phyloP scores from a whole-genome alignment of 2,888 invertebrate species.

The Nomada fabriciana region DNA sequence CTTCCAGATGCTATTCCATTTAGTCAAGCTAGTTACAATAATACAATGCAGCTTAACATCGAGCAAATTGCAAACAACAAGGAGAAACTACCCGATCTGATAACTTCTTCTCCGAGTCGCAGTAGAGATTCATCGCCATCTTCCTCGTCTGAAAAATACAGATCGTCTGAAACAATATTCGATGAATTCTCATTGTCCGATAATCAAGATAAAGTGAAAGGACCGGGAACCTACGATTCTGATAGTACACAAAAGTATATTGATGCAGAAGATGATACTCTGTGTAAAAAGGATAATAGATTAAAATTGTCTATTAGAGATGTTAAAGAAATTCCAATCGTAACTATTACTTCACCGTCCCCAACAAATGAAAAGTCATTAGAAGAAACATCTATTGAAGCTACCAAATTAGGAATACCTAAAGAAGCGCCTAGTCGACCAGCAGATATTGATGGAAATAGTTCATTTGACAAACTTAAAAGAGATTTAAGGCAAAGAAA shows the following conservation, averaged over 20 bases:
- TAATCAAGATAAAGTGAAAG: constrained; percentile 6
- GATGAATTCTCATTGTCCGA: constrained; percentile 46
- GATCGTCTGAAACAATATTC: constrained; percentile 64
- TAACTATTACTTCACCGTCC: constrained; percentile 77
- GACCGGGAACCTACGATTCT: constrained; percentile 7
- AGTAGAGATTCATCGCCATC: constrained; percentile 67
- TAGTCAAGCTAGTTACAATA: constrained; percentile 47
- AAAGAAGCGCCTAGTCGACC: constrained; percentile 44
- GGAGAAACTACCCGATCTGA: constrained; percentile 77
- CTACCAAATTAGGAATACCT: constrained; percentile 66
- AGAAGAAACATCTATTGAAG: constrained; percentile 60
- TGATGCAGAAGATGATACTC: background rate
- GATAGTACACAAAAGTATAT: background rate
- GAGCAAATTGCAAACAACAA: constrained; percentile 46
- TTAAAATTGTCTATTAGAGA: constrained; percentile 36
- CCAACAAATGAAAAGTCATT: constrained; percentile 73
- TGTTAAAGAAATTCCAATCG: constrained; percentile 49
- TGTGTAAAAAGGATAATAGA: background rate
- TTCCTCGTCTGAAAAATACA: constrained; percentile 67
- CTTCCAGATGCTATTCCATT: constrained; percentile 68
- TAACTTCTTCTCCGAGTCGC: constrained; percentile 76
- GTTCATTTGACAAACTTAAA: constrained; percentile 77
- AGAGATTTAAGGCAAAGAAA: constrained; percentile 78
- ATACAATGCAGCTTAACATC: constrained; percentile 34
- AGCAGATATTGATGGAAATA: constrained; percentile 41